A percentile compares a stretch with the other conserved stretches of the same genome.
phyloP scores from a whole-genome alignment of 2,113 vertebrate genomes.

The Amphilophus citrinellus region DNA sequence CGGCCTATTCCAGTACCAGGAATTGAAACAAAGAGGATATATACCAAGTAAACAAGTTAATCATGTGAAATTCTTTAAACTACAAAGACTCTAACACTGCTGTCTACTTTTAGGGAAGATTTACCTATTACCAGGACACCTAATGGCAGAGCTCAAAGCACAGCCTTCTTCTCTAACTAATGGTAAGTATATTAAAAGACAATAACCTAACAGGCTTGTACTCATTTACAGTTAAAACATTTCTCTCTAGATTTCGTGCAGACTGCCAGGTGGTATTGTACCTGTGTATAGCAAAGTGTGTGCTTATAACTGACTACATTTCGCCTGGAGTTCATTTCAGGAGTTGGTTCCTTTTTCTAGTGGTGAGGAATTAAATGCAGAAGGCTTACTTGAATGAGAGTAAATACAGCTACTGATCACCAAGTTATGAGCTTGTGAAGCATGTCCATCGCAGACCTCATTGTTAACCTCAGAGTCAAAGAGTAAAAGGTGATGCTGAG shows the following conservation, averaged over 20 bases:
- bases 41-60: conserved; percentile 58
- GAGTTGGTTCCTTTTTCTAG: background rate
- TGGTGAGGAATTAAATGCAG: background rate
- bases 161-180: background rate
- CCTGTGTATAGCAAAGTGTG: background rate
- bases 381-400: conserved; percentile 4
- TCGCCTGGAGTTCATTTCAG: background rate
- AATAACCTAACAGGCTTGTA: background rate
- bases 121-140: background rate
- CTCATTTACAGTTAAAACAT: background rate
- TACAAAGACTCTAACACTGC: background rate
- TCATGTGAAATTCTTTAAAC: conserved; percentile 42
- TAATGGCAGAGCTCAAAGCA: conserved; percentile 1
- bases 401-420: conserved; percentile 4
- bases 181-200: background rate
- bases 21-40: conserved; percentile 63
- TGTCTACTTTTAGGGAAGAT: conserved; percentile 21
- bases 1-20: conserved; percentile 63
- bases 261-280: background rate
- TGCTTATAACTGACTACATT: background rate
- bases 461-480: conserved; percentile 29
- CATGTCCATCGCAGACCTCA: conserved; percentile 14
- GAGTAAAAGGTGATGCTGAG: conserved; percentile 32
- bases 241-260: background rate
- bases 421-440: background rate